A percentile compares a stretch with the other conserved stretches of the same genome.
These are phyloP conservation scores for Dicranocentrus wangi DNA, from an alignment of 2,888 invertebrate species.

Conservation along the genomic window DNA sequence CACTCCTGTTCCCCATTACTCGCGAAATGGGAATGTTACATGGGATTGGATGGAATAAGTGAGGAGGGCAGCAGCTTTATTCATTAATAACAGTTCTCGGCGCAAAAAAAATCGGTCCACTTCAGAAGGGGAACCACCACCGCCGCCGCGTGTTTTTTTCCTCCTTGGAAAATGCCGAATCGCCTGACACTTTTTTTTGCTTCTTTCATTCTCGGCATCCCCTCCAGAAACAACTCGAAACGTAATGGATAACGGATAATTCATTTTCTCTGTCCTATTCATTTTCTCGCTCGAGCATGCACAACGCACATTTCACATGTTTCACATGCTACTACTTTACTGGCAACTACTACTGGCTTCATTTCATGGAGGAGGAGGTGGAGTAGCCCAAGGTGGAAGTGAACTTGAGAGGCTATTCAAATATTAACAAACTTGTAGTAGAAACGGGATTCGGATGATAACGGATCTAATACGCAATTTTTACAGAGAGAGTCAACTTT, in stretches of 20 bases:
- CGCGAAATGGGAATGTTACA: constrained; percentile 62
- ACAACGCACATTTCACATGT: background rate
- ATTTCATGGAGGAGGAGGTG: no score
- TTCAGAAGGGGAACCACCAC: constrained; percentile 23
- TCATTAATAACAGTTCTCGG: constrained; percentile 48
- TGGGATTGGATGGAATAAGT: constrained; percentile 50
- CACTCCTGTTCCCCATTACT: constrained; percentile 46
- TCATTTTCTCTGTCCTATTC: constrained; percentile 51
- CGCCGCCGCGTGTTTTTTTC: constrained; percentile 8
- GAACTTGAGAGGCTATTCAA: no score
- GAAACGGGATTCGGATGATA: no score
- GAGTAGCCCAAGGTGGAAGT: no score
- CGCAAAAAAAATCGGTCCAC: constrained; percentile 20
- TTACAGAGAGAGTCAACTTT: no score
- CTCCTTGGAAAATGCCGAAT: constrained; percentile 53
- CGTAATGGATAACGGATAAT: constrained; percentile 55
- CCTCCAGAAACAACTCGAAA: constrained; percentile 24
- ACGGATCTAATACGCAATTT: no score
- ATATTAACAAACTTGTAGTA: no score
- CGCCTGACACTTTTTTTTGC: constrained; percentile 56
- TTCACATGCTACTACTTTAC: background rate
- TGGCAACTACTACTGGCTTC: no score
- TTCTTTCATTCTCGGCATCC: no score
- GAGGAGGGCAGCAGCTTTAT: constrained; percentile 41
- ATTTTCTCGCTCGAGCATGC: background rate